These are phyloP conservation scores for Microtus oregoni DNA, from an alignment of 2,113 vertebrate species.

Conservation along the genomic window DNA sequence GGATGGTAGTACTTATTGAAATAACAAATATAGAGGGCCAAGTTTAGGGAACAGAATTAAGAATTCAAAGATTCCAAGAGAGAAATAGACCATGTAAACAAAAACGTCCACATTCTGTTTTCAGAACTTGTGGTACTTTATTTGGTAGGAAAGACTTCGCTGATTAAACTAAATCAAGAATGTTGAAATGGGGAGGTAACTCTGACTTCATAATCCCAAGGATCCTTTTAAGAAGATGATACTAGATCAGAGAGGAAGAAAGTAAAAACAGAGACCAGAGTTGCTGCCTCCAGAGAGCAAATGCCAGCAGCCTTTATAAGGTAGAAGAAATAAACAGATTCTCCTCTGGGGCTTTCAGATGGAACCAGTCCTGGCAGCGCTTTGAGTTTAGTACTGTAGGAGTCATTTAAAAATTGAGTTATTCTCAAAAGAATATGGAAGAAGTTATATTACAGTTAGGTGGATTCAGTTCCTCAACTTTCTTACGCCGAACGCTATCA, in stretches of 20 bases:
- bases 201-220: neutral
- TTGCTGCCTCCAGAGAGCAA: neutral
- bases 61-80: constrained; percentile 9
- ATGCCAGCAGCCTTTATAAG: neutral
- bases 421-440: neutral
- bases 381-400: neutral
- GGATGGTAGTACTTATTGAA: neutral
- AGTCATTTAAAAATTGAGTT: neutral
- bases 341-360: neutral
- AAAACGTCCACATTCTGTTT: neutral
- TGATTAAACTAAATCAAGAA: neutral
- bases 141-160: neutral
- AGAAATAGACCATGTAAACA: neutral
- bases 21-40: neutral
- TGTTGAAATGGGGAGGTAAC: neutral
- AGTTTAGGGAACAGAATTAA: neutral
- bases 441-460: neutral
- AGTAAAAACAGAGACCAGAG: neutral
- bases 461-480: neutral
- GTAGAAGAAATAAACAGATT: neutral
- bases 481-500: neutral
- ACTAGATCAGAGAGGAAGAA: neutral
- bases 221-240: neutral
- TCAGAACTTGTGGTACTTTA: neutral
- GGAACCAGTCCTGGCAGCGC: neutral